Evolutionary conservation across 37 sponge, comb jelly and placozoan species (phyloP).

Genomic region (Agelas oroides): DNA sequence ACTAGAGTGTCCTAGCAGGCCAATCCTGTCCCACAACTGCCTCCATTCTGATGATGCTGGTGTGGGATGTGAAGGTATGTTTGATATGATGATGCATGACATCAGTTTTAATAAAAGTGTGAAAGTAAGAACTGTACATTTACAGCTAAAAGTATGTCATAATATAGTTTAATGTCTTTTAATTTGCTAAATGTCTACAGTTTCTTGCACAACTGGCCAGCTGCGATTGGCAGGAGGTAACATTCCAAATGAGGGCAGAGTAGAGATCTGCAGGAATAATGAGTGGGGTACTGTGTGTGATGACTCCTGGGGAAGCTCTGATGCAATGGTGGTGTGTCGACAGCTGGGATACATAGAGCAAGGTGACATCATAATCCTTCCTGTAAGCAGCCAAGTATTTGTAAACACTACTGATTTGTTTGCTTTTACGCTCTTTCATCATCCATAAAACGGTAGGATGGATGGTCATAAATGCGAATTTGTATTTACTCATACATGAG

Average conservation of each 20-base stretch:
- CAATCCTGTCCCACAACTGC: not conserved
- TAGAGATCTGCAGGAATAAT: not conserved
- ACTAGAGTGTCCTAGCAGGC: not conserved
- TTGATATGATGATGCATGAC: no score
- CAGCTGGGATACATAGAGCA: not conserved
- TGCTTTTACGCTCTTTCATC: no score
- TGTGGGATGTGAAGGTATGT: not conserved
- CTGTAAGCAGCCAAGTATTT: no score
- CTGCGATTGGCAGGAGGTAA: not conserved
- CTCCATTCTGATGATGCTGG: slow-evolving; percentile 4
- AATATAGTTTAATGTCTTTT: no score
- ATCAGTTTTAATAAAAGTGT: no score
- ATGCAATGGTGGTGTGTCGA: not conserved
- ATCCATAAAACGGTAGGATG: no score
- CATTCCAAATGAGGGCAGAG: slow-evolving; percentile 1
- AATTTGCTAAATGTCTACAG: not conserved
- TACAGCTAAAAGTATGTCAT: no score
- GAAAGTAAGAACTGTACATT: no score
- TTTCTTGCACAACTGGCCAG: not conserved
- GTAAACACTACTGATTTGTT: no score
- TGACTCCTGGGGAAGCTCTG: not conserved
- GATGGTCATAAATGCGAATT: no score
- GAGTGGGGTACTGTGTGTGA: slow-evolving; percentile 2
- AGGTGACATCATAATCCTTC: not conserved
- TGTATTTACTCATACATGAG: no score